Conservation (phyloP, 1,140 invertebrate species). For the Drosophila suzukii region DNA sequence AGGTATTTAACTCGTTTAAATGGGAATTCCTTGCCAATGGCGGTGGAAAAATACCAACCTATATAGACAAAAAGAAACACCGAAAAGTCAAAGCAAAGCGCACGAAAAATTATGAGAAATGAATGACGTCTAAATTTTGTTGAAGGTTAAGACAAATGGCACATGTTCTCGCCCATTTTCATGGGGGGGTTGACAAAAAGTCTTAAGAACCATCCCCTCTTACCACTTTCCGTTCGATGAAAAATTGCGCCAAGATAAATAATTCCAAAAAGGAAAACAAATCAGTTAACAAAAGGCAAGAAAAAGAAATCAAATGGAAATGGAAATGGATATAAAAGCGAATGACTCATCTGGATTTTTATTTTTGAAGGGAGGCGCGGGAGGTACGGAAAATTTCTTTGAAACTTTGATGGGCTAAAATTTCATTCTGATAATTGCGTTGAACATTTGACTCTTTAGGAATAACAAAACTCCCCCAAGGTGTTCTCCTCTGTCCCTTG, state of each 20-base stretch:
- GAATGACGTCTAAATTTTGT: slow-evolving; percentile 80
- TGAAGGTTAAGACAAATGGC: slow-evolving; percentile 82
- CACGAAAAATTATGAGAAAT: slow-evolving; percentile 73
- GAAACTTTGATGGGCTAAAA: slow-evolving; percentile 29
- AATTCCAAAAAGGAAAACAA: slow-evolving; percentile 60
- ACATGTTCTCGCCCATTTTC: slow-evolving; percentile 59
- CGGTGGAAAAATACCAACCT: slow-evolving; percentile 27
- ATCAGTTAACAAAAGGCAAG: slow-evolving; percentile 48
- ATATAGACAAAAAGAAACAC: slow-evolving; percentile 17
- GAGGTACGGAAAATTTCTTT: neutral
- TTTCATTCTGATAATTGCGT: slow-evolving; percentile 48
- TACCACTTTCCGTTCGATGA: slow-evolving; percentile 4
- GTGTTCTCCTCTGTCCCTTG: neutral
- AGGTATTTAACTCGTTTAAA: slow-evolving; percentile 24
- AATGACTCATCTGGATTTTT: slow-evolving; percentile 28
- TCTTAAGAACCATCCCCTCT: slow-evolving; percentile 16
- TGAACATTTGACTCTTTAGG: slow-evolving; percentile 47
- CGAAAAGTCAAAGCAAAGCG: slow-evolving; percentile 47
- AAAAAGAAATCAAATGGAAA: slow-evolving; percentile 25
- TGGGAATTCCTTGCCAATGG: neutral
- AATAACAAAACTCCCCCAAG: slow-evolving; percentile 37
- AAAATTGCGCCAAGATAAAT: slow-evolving; percentile 61
- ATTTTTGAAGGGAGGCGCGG: neutral
- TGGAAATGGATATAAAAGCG: slow-evolving; percentile 22
- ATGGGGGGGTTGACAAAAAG: slow-evolving; percentile 24